Conservation (phyloP, 2,797 vertebrate species). For the Knipowitschia caucasica region DNA sequence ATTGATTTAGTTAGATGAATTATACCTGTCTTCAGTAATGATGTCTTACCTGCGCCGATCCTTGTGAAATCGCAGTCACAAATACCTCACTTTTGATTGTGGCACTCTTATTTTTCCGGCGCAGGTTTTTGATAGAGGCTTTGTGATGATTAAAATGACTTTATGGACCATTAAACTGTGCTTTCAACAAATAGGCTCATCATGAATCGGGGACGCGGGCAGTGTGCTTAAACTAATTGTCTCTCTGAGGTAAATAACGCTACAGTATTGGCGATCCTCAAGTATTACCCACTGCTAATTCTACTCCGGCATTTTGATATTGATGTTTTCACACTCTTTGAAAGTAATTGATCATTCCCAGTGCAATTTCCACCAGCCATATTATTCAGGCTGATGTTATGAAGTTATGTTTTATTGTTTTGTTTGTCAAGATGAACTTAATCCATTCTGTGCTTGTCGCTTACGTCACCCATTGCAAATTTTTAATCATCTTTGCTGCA, state of each 20-base stretch:
- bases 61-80: background rate
- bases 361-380: constrained; percentile 13
- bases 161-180: constrained; percentile 52
- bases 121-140: constrained; percentile 44
- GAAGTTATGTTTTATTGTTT: constrained; percentile 25
- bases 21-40: too few species aligned
- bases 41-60: background rate
- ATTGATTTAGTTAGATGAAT: too few species aligned
- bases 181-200: constrained; percentile 43
- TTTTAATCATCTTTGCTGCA: constrained; percentile 15
- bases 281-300: constrained; percentile 30
- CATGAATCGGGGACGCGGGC: constrained; percentile 38
- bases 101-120: constrained; percentile 21
- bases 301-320: constrained; percentile 42
- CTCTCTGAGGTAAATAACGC: constrained; percentile 47
- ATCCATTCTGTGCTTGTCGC: constrained; percentile 20
- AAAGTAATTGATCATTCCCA: constrained; percentile 42
- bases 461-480: constrained; percentile 6
- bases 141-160: constrained; percentile 40
- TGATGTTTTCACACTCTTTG: constrained; percentile 42
- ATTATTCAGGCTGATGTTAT: constrained; percentile 28
- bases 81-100: background rate
- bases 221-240: constrained; percentile 60
- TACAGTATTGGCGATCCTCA: constrained; percentile 34
- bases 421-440: constrained; percentile 20